Evolutionary conservation across 2,888 invertebrate species (phyloP), one percentile per base, ranked within the genome.

Genomic region (Stenoptilia bipunctidactyla): DNA sequence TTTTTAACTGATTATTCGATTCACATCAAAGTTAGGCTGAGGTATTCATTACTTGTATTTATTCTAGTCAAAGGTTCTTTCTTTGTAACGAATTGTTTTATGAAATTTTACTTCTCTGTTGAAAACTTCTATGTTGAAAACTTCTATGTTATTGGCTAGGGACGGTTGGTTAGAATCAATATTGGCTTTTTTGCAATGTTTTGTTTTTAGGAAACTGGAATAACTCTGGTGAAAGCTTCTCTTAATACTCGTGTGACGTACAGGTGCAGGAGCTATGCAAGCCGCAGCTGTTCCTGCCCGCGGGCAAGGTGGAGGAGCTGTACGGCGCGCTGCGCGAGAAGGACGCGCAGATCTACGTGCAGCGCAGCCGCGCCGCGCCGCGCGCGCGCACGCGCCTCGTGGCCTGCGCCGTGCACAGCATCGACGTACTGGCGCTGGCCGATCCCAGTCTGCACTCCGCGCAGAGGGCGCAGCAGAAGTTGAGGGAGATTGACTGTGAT

Each of bases 271-370:
- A 94, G 60, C 84, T 97, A 15, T 91, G 91, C 61, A 92, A 93
- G 58, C 91, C 92, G 1, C 92, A 95, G 56, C 80, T 95, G 2
- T 87, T 95, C 51, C 85, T 95, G 33, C 94, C 96, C 0, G 91
- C 91, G 6, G 92, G 89, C 1, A 94, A 94, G 60, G 91, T 94
- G 1, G 97, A 98, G 53, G 94, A 96, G 58, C 82, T 99, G 9
- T 94, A 96, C 68, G 88, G 90, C 0, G 93, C 92, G 51, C 75
- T 99, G 50, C 90, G 91, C 6, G 92, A 93, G 61, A 95, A 94
- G 63, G 96, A 96, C 72, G 94, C 96, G 0, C 95, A 97, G 69
- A 97, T 98, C 57, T 99, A 98, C 75, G 92, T 98, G 42, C 95
- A 97, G 68, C 60, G 82, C 0, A 62, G 67, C 27, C 66, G 80